Base-by-base conservation (phyloP, 2,113 vertebrate species). In the Hypocryptadius cinnamomeus region DNA sequence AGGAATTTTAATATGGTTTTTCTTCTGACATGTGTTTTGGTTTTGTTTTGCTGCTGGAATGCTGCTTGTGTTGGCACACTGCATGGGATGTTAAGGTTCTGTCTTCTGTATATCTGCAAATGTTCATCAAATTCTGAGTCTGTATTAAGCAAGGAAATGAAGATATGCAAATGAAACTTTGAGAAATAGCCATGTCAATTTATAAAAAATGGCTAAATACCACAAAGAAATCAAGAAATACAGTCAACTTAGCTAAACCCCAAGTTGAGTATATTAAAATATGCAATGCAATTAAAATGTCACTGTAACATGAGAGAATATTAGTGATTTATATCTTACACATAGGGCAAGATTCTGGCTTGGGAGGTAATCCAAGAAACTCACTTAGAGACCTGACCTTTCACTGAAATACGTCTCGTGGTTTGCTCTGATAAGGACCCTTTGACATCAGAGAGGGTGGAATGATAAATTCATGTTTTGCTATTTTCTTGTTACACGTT, bases 231-330 rank as follows among this genome's bases (percentile, higher is more conserved):
- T 81, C 76, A 90, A 93, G 90, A 95, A 84, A 91, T 81, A 84
- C 47, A 42, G 48, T 74, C 53, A 50, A 40, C 59, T 76, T 90
- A 73, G 51, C 39, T 82, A 61, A 94, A 90, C 42, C 23, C 30
- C n/a, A 61, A 91, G 68, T 3, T 24, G 68, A 96, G 64, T 87
- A n/a, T 90, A 84, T 96, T 97, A 96, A 94, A 95, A 95, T 93
- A 95, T 44, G 79, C 86, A 85, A 64, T 90, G 94, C 90, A 95
- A 94, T 97, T 97, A 97, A 92, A 95, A 87, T 85, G 79, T 88
- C 77, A 86, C 35, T 80, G 89, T 80, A 92, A 91, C 54, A 69
- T 71, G 76, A 72, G 35, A 81, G 60, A 93, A 83, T 76, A 51
- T 31, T 92, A 92, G 68, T 81, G 73, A 89, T 93, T 89, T 92